Percentiles rank a stretch among this genome's conserved stretches.
Conservation (phyloP, 2,888 invertebrate genomes). For the Orchestes rusci region DNA sequence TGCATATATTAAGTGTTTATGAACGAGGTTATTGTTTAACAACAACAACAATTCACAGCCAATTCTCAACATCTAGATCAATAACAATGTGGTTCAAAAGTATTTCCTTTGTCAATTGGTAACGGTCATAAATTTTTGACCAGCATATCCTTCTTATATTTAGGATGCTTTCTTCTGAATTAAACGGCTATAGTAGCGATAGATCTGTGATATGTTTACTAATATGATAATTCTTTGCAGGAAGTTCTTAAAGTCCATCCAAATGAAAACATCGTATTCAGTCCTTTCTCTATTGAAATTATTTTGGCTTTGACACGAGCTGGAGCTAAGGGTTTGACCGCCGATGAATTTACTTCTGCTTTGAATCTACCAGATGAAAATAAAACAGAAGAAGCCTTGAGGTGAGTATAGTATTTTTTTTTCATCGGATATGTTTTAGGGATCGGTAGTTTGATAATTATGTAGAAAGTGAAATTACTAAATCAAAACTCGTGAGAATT, state of each 20-base stretch:
- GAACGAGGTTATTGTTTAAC: too few species aligned
- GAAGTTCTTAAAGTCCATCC: conserved; percentile 24
- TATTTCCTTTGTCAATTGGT: too few species aligned
- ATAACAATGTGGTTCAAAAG: too few species aligned
- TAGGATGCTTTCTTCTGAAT: too few species aligned
- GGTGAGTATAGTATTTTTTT: conserved; percentile 9
- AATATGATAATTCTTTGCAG: conserved; percentile 19
- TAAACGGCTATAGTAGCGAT: too few species aligned
- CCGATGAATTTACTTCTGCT: conserved; percentile 29
- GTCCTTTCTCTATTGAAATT: conserved; percentile 37
- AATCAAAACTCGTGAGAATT: not conserved
- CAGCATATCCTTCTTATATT: too few species aligned
- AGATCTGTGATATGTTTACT: too few species aligned
- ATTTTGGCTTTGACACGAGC: conserved; percentile 35
- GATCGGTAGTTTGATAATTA: not conserved
- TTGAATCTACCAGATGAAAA: conserved; percentile 29
- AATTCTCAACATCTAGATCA: too few species aligned
- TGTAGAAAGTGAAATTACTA: not conserved
- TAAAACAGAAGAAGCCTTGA: conserved; percentile 16
- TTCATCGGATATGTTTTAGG: not conserved
- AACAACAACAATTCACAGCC: too few species aligned
- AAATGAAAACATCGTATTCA: conserved; percentile 34
- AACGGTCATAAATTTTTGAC: too few species aligned
- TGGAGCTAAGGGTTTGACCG: conserved; percentile 37
- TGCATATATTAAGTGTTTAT: too few species aligned